Conservation (phyloP, 2,113 vertebrate species). For the Cygnus buccinator region DNA sequence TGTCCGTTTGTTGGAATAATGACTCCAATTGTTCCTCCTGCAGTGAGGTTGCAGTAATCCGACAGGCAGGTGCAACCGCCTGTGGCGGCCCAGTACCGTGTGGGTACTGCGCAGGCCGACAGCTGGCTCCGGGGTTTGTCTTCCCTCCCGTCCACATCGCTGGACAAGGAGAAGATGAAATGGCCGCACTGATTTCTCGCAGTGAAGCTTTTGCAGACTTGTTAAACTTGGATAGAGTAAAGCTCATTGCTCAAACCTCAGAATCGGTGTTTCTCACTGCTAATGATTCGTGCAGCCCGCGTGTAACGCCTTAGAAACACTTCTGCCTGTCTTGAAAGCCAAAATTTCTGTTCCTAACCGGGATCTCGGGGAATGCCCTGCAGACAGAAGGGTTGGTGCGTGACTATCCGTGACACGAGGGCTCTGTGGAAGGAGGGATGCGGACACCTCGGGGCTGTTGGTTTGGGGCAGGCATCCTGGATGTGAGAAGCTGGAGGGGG, state of each 20-base stretch:
- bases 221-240: neutral
- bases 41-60: neutral
- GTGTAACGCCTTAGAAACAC: rapidly evolving
- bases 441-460: neutral
- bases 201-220: neutral
- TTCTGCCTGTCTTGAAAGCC: neutral
- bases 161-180: neutral
- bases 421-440: neutral
- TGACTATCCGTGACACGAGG: rapidly evolving
- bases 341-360: rapidly evolving
- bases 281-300: neutral
- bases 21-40: neutral
- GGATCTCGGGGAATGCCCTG: neutral
- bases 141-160: rapidly evolving
- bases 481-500: neutral
- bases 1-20: neutral
- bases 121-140: neutral
- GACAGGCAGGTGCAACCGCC: rapidly evolving
- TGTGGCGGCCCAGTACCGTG: neutral
- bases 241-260: rapidly evolving
- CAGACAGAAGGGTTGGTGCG: rapidly evolving
- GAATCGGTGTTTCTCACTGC: neutral
- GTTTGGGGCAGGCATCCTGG: neutral
- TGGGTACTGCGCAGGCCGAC: too few species aligned
- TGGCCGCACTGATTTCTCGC: neutral